Conservation (phyloP, 2,113 vertebrate species). For the Suricata suricatta region DNA sequence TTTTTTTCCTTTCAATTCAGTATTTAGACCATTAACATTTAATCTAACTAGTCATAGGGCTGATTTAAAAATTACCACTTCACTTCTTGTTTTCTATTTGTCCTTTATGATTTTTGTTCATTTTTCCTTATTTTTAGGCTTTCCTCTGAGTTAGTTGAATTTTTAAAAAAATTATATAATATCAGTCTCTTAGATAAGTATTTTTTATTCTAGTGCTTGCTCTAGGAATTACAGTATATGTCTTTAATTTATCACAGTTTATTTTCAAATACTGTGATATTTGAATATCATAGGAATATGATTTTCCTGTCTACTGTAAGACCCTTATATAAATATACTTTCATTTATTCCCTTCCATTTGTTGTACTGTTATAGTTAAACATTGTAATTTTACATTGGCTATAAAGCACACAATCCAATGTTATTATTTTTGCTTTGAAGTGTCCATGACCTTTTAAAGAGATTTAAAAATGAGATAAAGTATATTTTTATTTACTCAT, state of each 20-base stretch:
- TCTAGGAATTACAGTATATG: background rate
- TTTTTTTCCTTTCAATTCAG: background rate
- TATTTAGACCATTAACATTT: background rate
- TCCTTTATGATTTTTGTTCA: background rate
- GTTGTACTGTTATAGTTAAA: background rate
- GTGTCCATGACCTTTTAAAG: background rate
- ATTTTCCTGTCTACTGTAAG: background rate
- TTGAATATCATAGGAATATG: too few species aligned
- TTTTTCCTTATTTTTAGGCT: background rate
- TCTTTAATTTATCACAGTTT: background rate
- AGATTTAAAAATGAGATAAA: background rate
- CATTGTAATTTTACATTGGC: background rate
- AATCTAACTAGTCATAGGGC: background rate
- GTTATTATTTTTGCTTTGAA: background rate
- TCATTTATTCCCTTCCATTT: background rate
- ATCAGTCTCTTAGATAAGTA: background rate
- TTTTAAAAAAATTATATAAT: background rate
- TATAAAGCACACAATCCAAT: background rate
- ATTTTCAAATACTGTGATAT: background rate
- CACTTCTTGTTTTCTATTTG: background rate
- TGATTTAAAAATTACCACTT: background rate
- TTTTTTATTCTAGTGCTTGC: background rate
- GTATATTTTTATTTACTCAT: background rate
- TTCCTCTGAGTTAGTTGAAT: background rate
- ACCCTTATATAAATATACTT: background rate